Base-by-base conservation (phyloP, 2,888 invertebrate species). In the Heliconius aoede region DNA sequence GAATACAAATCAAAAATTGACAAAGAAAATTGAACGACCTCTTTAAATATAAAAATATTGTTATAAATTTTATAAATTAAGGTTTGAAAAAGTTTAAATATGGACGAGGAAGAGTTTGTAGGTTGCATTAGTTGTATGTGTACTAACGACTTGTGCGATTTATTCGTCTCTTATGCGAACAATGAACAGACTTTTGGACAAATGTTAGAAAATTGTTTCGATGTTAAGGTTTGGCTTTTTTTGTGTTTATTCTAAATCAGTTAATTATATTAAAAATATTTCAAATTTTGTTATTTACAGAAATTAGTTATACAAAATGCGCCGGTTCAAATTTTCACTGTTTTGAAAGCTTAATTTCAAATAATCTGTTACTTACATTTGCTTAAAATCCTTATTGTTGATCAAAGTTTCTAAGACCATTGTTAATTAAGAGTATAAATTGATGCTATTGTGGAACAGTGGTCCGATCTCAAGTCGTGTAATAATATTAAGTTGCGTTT, bases 121-220 rank as follows among this genome's bases (percentile, higher is more conserved):
- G 93, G 94, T 93, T 94, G 94, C 83, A 92, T 94, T 87, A 90
- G 91, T 87, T 94, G 94, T 87, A 91, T 92, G 92, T 88, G 89
- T 86, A 90, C 91, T 74, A 91, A 85, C 77, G 90, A 93, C 90
- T 92, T 94, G 88, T 90, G 90, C 90, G 90, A 94, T 92, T 92
- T 94, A 88, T 94, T 93, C 93, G 90, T 90, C 90, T 85, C 88
- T 80, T 91, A 90, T 80, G 86, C 89, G 62, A 91, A 91, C 77
- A 91, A 91, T 84, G 89, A 89, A 83, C 90, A 92, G 85, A 91
- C 90, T 84, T 94, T 91, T 82, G 91, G 91, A 60, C 90, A 90
- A 87, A 89, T 92, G 88, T 90, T 93, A 89, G 89, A 93, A 90
- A 90, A 89, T 86, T 93, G 92, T 86, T 92, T 91, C 82, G 90